phyloP scores from a whole-genome alignment of 2,113 vertebrate genomes.

The Melanotaenia duboulayi region DNA sequence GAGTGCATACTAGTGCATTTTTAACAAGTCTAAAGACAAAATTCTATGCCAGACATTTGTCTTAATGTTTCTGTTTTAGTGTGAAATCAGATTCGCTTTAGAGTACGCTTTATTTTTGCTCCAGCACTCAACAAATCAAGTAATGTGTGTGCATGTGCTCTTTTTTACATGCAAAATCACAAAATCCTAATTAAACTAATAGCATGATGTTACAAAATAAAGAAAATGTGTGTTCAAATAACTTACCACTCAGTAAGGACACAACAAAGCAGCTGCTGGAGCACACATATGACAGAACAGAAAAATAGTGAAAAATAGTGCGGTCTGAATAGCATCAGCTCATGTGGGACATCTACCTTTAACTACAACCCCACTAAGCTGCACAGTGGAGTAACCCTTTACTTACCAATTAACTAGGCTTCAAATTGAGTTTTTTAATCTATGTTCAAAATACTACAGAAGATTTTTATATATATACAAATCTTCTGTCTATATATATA shows the following conservation, averaged over 20 bases:
- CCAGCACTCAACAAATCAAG: constrained; percentile 7
- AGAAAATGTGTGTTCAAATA: neutral
- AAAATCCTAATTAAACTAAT: neutral
- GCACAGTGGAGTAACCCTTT: constrained; percentile 48
- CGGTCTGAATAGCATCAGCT: constrained; percentile 43
- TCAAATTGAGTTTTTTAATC: neutral
- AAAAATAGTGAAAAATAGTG: constrained; percentile 1
- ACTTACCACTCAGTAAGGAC: constrained; percentile 49
- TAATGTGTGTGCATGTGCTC: neutral
- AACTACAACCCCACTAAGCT: neutral
- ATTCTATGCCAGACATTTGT: too few relatives aligned
- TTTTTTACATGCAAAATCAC: neutral
- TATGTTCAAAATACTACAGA: too few relatives aligned
- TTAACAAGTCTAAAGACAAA: too few relatives aligned
- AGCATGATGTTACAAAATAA: neutral
- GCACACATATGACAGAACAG: constrained; percentile 13
- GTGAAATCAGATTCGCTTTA: neutral
- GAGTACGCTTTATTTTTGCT: neutral
- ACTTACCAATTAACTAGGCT: neutral
- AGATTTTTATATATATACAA: too few relatives aligned
- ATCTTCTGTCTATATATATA: too few relatives aligned
- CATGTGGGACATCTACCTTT: constrained; percentile 41
- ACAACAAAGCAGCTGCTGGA: constrained; percentile 28
- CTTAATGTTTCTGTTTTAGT: too few relatives aligned
- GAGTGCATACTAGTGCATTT: neutral